Evolutionary conservation across 2,113 vertebrate genomes (phyloP).

Genomic region (Crocuta crocuta): DNA sequence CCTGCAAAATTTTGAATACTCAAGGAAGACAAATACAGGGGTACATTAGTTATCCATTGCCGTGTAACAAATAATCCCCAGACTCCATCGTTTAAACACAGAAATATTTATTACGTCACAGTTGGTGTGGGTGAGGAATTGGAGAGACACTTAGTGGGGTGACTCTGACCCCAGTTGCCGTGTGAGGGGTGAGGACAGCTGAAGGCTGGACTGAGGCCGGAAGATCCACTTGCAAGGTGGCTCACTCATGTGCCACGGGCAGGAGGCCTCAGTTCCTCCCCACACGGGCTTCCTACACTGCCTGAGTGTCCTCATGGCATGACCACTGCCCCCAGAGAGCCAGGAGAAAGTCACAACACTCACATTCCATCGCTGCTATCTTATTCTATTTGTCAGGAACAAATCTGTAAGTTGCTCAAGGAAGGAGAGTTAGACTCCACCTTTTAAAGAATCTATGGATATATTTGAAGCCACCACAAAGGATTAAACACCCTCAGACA

Average conservation of each 20-base stretch:
- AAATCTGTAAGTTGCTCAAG: background rate
- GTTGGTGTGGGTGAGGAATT: background rate
- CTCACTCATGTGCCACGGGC: background rate
- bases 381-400: background rate
- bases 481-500: background rate
- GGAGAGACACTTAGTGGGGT: background rate
- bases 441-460: background rate
- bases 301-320: background rate
- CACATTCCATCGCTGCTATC: background rate
- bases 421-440: background rate
- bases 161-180: background rate
- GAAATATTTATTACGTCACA: background rate
- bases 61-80: background rate
- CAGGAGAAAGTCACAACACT: background rate
- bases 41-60: background rate
- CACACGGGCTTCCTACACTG: rapidly evolving
- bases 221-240: background rate
- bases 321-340: background rate
- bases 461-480: conserved; percentile 11
- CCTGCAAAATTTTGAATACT: background rate
- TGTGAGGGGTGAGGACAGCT: background rate
- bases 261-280: background rate
- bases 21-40: background rate
- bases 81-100: background rate
- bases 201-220: background rate